These are phyloP conservation scores for Bibio marci DNA, from an alignment of 2,888 invertebrate species.

Conservation along the genomic window DNA sequence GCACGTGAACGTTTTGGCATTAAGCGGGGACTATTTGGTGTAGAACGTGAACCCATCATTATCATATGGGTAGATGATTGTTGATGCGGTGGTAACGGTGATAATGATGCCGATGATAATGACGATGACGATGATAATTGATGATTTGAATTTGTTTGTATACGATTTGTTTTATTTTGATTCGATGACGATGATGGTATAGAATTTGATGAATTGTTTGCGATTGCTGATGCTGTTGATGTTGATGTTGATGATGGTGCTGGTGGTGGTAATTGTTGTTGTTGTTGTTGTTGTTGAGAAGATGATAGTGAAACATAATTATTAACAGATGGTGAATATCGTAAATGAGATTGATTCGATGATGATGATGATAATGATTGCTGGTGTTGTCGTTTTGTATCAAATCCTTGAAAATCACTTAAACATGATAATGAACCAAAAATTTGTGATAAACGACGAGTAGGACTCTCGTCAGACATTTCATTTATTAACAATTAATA, in stretches of 20 bases:
- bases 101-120: no score
- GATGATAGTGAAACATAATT: constrained; percentile 14
- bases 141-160: constrained; percentile 5
- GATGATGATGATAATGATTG: constrained; percentile 20
- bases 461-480: constrained; percentile 47
- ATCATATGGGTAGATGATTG: constrained; percentile 5
- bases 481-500: constrained; percentile 8
- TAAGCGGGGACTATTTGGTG: constrained; percentile 55
- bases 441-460: constrained; percentile 63
- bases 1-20: constrained; percentile 38
- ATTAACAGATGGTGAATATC: no score
- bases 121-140: constrained; percentile 1
- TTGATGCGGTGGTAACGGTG: not conserved
- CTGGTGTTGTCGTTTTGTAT: no score
- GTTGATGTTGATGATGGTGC: constrained; percentile 7
- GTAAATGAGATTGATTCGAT: no score
- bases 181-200: not conserved
- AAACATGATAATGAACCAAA: constrained; percentile 65
- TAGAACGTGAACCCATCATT: constrained; percentile 32
- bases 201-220: no score
- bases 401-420: constrained; percentile 40
- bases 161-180: not conserved
- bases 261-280: not conserved
- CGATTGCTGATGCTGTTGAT: constrained; percentile 6
- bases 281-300: not conserved